These are phyloP conservation scores for Litoditis marina DNA, from an alignment of 2,888 invertebrate genomes.

Conservation along the genomic window DNA sequence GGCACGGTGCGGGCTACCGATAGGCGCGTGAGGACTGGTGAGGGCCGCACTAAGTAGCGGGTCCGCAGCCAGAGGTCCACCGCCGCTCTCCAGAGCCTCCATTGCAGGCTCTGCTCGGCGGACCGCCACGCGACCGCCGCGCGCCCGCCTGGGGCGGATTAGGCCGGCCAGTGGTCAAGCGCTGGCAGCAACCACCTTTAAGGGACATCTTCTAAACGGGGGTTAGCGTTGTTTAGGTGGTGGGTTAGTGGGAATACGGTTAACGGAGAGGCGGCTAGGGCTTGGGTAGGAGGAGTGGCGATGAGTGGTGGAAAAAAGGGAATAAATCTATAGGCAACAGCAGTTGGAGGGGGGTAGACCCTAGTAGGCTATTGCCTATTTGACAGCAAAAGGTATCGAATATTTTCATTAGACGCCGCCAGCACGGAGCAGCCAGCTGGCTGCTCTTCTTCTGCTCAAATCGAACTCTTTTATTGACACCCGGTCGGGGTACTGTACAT, in stretches of 20 bases:
- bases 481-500: too few relatives aligned
- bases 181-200: too few relatives aligned
- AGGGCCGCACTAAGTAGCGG: constrained; percentile 27
- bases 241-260: too few relatives aligned
- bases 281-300: too few relatives aligned
- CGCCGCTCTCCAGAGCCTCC: constrained; percentile 25
- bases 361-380: constrained; percentile 7
- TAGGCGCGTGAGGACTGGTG: constrained; percentile 10
- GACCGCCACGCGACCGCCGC: constrained; percentile 16
- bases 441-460: too few relatives aligned
- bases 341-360: constrained; percentile 1
- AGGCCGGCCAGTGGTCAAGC: constrained; percentile 14
- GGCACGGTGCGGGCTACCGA: background rate
- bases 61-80: constrained; percentile 20
- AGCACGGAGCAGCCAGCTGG: too few relatives aligned
- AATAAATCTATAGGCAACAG: constrained; percentile 15
- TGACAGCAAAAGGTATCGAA: constrained; percentile 19
- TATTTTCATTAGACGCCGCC: constrained; percentile 17
- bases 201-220: too few relatives aligned
- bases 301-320: too few relatives aligned
- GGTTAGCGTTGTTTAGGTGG: too few relatives aligned
- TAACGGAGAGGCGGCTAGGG: too few relatives aligned
- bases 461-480: too few relatives aligned
- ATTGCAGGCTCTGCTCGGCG: constrained; percentile 17
- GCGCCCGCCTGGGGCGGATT: constrained; percentile 1